These are phyloP conservation scores for Zaprionus lachaisei DNA, from an alignment of 1,140 invertebrate genomes.

Conservation along the genomic window DNA sequence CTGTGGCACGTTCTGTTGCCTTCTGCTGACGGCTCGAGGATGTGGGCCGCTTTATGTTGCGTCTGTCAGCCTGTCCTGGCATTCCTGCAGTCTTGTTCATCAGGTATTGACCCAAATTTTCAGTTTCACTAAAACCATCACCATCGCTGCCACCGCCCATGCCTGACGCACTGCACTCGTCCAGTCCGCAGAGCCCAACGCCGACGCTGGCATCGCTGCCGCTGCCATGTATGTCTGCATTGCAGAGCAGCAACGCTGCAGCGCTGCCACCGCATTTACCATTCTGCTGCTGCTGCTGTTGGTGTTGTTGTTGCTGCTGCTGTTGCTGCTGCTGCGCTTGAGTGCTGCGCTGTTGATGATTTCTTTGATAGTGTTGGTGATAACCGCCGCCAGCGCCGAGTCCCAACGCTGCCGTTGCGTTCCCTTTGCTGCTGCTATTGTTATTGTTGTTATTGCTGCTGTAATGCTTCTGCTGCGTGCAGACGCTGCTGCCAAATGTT, in stretches of 20 bases:
- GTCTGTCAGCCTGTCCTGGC: constrained; percentile 78
- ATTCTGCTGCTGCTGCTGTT: constrained; percentile 60
- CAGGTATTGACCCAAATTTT: constrained; percentile 85
- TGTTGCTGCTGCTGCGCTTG: constrained; percentile 47
- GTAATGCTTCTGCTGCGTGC: constrained; percentile 54
- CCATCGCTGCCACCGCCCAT: constrained; percentile 70
- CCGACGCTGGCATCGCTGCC: constrained; percentile 53
- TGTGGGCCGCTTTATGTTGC: constrained; percentile 79
- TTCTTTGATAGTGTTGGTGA: constrained; percentile 77
- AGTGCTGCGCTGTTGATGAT: constrained; percentile 71
- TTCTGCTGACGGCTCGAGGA: constrained; percentile 70
- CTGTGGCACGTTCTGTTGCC: constrained; percentile 58
- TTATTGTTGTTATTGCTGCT: constrained; percentile 51
- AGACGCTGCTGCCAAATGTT: constrained; percentile 83
- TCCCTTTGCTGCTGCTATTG: constrained; percentile 49
- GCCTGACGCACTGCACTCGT: constrained; percentile 53
- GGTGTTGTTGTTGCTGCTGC: constrained; percentile 40
- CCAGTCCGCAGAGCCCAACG: constrained; percentile 46
- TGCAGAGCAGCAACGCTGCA: constrained; percentile 62
- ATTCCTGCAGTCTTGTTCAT: constrained; percentile 66
- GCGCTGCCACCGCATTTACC: constrained; percentile 41
- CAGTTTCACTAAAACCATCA: constrained; percentile 85
- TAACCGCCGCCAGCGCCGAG: constrained; percentile 73
- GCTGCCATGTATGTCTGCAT: constrained; percentile 59
- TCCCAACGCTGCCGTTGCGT: constrained; percentile 71